These are phyloP conservation scores for Actinostola sp. DNA, from an alignment of 92 coral and sea anemone genomes.

Conservation along the genomic window DNA sequence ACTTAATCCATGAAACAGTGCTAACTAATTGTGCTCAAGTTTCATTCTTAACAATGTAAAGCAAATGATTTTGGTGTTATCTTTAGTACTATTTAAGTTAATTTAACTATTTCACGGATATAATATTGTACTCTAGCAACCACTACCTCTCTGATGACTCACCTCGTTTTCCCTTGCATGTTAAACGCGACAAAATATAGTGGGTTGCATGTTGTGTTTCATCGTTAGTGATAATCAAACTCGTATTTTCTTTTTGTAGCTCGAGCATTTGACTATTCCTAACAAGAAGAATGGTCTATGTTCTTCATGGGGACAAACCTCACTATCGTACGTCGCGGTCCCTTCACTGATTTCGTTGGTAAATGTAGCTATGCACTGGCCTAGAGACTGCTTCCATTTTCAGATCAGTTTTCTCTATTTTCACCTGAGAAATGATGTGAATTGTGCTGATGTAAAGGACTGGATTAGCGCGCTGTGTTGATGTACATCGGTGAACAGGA, in stretches of 20 bases:
- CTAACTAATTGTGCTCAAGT: too few species aligned
- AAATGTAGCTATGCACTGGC: constrained; percentile 62
- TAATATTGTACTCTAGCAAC: too few species aligned
- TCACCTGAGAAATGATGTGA: constrained; percentile 50
- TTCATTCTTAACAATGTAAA: too few species aligned
- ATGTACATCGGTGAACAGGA: constrained; percentile 47
- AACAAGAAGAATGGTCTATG: constrained; percentile 42
- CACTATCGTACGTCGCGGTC: constrained; percentile 68
- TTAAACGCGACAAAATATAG: too few species aligned
- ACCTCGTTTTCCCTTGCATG: too few species aligned
- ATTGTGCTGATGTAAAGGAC: constrained; percentile 22
- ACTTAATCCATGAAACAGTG: too few species aligned
- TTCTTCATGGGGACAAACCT: constrained; percentile 57
- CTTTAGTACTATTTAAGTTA: too few species aligned
- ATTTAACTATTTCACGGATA: too few species aligned
- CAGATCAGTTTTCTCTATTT: constrained; percentile 64
- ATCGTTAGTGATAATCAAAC: too few species aligned
- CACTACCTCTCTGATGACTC: too few species aligned
- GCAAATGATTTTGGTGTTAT: too few species aligned
- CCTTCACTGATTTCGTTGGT: constrained; percentile 55
- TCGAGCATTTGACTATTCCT: constrained; percentile 46
- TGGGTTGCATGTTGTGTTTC: too few species aligned
- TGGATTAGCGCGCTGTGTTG: constrained; percentile 46
- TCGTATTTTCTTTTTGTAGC: constrained; percentile 22
- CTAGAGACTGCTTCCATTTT: constrained; percentile 62